Conservation (phyloP, 1,140 invertebrate genomes). For the Drosophila repleta region DNA sequence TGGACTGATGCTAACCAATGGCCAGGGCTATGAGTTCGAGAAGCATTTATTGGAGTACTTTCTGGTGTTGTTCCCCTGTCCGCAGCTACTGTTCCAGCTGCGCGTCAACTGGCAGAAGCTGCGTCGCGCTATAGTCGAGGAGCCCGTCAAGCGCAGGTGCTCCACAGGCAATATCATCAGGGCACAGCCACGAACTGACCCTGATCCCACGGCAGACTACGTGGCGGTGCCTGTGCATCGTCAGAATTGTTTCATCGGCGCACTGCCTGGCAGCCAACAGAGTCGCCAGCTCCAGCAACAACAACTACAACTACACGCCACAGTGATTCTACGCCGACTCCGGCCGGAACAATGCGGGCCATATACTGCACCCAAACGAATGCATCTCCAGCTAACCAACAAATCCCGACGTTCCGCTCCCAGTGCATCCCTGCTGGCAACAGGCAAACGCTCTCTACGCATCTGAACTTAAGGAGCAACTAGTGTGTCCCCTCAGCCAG, state of each 20-base stretch:
- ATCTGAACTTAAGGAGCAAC: conserved; percentile 25
- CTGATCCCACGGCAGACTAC: conserved; percentile 37
- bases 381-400: conserved; percentile 30
- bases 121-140: conserved; percentile 29
- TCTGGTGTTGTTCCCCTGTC: conserved; percentile 68
- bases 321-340: neutral
- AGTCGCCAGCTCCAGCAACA: conserved; percentile 29
- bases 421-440: neutral
- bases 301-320: neutral
- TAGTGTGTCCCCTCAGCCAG: neutral
- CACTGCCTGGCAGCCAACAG: conserved; percentile 50
- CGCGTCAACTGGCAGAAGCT: conserved; percentile 63
- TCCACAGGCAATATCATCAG: neutral
- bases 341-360: neutral
- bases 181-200: neutral
- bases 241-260: conserved; percentile 75
- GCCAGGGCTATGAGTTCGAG: conserved; percentile 67
- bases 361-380: conserved; percentile 37
- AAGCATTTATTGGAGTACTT: conserved; percentile 72
- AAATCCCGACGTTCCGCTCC: conserved; percentile 20
- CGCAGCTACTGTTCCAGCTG: conserved; percentile 65
- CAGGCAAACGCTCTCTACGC: conserved; percentile 50
- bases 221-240: conserved; percentile 65
- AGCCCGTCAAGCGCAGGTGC: conserved; percentile 35
- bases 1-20: conserved; percentile 65